These are phyloP conservation scores for Oceanodroma leucorhoa DNA, from an alignment of 2,797 vertebrate genomes.

Conservation along the genomic window DNA sequence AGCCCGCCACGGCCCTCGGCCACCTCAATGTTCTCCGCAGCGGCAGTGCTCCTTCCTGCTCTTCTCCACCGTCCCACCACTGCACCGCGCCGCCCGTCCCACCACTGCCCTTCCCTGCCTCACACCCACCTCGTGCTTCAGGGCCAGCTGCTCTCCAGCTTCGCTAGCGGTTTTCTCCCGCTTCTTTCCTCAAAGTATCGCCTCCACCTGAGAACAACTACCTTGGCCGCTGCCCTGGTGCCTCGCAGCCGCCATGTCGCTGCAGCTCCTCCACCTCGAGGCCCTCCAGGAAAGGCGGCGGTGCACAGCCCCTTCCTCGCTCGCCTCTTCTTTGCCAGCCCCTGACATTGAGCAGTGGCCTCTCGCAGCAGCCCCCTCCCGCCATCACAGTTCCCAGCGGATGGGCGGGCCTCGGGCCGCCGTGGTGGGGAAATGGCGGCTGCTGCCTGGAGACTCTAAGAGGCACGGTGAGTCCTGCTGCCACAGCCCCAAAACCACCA, in stretches of 20 bases:
- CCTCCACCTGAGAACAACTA: not conserved
- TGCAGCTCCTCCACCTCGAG: fast-evolving
- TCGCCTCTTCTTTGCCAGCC: not conserved
- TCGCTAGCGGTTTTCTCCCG: fast-evolving
- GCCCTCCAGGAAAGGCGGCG: fast-evolving
- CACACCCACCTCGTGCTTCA: not conserved
- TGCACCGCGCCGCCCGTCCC: fast-evolving
- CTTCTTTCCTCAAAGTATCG: not conserved
- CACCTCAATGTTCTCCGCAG: fast-evolving
- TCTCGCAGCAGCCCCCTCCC: not conserved
- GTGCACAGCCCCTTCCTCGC: not conserved
- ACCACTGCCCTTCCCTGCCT: not conserved
- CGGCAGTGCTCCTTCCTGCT: not conserved
- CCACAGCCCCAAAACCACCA: fast-evolving
- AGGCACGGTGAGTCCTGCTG: fast-evolving
- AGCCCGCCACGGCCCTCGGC: fast-evolving
- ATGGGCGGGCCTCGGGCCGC: fast-evolving
- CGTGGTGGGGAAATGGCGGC: not conserved
- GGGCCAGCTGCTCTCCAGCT: not conserved
- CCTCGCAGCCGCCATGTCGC: not conserved
- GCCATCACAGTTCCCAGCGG: not conserved
- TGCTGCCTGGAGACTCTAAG: not conserved
- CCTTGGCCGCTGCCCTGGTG: fast-evolving
- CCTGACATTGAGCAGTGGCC: fast-evolving
- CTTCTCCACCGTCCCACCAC: not conserved